Base-by-base conservation (phyloP, 2,113 vertebrate genomes). In the Apodemus speciosus region DNA sequence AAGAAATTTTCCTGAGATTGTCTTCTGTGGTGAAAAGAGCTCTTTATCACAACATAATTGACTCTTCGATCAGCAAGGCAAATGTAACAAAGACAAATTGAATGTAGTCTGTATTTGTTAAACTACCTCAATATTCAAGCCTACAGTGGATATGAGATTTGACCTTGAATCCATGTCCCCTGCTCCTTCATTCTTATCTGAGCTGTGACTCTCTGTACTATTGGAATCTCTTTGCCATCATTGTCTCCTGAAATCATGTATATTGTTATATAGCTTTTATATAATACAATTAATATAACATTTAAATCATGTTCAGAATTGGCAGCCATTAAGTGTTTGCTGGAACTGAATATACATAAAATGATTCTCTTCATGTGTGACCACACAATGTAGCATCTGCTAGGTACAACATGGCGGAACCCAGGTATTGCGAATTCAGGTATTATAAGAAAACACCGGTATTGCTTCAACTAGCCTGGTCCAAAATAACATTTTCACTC, bases 1-100 rank as follows among this genome's bases (percentile, higher is more conserved):
- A 85, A 69, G 75, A 93, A 38, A 38, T 53, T 93, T 95, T 73
- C 38, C 38, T 94, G 46, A 71, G 79, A 71, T 62, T 43, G 68
- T 86, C 80, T 51, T 84, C 90, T 75, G 56, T 49, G 9, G 77
- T 49, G 69, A 69, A 90, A 81, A 75, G 40, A 69, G 49, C 23
- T 46, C 49, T 84, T 95, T 80, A 80, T 68, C 51, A 89, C 35
- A 91, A 76, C 15, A 46, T 15, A 66, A 32, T 91, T 80, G 77
- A 69, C 68, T 88, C 60, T 18, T 85, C 1, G 3, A 11, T 79
- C 89, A 90, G 49, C 32, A 75, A 92, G 32, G 56, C 9, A 90
- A 27, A 38, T 16, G 21, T 58, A 76, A 11, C 51, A 92, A 60
- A 2, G 81, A 10, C 51, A 30, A 62, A 14, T 89, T 84, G n/a